Percentiles rank a stretch among this genome's conserved stretches.
phyloP scores from a whole-genome alignment of 2,888 invertebrate genomes.

The Anorthoa munda region DNA sequence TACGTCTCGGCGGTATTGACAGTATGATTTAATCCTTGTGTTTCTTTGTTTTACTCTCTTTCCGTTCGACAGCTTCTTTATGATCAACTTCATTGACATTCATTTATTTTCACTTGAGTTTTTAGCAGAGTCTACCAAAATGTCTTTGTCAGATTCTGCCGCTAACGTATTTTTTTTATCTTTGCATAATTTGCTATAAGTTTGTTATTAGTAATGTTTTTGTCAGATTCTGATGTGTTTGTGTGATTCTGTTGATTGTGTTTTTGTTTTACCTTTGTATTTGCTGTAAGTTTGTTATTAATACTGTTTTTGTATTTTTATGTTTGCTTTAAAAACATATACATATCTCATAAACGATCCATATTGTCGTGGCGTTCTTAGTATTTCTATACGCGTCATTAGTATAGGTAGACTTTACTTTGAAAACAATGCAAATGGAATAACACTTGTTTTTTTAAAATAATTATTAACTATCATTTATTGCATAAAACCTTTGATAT shows the following conservation, averaged over 20 bases:
- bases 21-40: slow-evolving; percentile 3
- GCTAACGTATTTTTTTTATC: neutral
- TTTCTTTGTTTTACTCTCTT: neutral
- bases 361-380: slow-evolving; percentile 28
- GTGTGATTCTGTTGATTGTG: too few species aligned
- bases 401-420: slow-evolving; percentile 37
- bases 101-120: too few species aligned
- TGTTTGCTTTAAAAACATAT: slow-evolving; percentile 68
- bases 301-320: neutral
- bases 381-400: slow-evolving; percentile 48
- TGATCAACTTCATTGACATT: neutral
- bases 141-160: neutral
- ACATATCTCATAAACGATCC: slow-evolving; percentile 64
- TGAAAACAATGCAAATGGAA: slow-evolving; percentile 7
- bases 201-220: neutral
- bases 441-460: slow-evolving; percentile 16
- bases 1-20: neutral
- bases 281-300: neutral
- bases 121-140: neutral
- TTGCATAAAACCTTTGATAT: neutral
- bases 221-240: too few species aligned
- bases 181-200: neutral
- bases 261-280: neutral
- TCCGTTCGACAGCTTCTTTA: neutral
- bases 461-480: neutral